These are phyloP conservation scores for Cerastoderma edule DNA, from an alignment of 2,888 invertebrate species.

Conservation along the genomic window DNA sequence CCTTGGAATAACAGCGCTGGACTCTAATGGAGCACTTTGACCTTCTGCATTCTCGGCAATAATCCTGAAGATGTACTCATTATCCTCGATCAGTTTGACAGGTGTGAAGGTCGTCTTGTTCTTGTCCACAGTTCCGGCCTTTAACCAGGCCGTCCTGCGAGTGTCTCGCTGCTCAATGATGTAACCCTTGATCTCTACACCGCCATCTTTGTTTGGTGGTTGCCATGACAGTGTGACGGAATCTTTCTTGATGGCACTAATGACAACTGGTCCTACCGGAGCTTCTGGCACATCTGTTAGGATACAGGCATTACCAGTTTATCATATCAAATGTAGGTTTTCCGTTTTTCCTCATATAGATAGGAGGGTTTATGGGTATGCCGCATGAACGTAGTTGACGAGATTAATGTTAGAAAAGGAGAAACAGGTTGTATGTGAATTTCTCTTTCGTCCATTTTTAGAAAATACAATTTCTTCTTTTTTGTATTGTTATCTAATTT, in stretches of 20 bases:
- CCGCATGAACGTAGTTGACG: no score
- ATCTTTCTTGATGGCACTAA: conserved; percentile 72
- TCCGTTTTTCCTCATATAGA: no score
- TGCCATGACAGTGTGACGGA: conserved; percentile 79
- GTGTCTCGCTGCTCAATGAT: conserved; percentile 87
- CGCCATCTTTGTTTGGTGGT: conserved; percentile 81
- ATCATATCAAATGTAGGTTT: no score
- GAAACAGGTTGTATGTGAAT: no score
- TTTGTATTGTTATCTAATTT: no score
- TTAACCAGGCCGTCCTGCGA: conserved; percentile 94
- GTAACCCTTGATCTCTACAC: conserved; percentile 76
- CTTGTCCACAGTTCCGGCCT: conserved; percentile 66
- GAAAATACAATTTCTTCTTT: no score
- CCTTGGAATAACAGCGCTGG: conserved; percentile 67
- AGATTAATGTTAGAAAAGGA: no score
- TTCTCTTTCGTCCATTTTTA: no score
- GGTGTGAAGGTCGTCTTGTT: conserved; percentile 70
- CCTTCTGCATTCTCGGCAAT: conserved; percentile 81
- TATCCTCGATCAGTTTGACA: conserved; percentile 87
- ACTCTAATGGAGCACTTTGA: conserved; percentile 71
- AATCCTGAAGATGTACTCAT: conserved; percentile 80
- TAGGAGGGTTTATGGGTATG: no score
- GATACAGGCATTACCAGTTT: no score
- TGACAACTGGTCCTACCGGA: conserved; percentile 74
- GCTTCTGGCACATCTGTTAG: conserved; percentile 68